Evolutionary conservation across 2,797 vertebrate genomes (phyloP).

Genomic region (Acipenser ruthenus): DNA sequence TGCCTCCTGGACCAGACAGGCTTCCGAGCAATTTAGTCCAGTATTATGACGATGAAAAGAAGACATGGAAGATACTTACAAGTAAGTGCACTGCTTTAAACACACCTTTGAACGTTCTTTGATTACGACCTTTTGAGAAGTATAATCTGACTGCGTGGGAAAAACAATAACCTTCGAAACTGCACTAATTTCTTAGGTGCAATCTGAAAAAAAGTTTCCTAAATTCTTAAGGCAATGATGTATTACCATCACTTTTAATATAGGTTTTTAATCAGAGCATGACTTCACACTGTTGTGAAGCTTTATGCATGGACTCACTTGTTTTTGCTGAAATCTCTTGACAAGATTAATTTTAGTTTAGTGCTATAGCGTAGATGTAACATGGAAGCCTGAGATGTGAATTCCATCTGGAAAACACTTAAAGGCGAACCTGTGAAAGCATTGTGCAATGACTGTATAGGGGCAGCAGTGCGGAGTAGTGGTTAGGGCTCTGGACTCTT

Average conservation of each 20-base stretch:
- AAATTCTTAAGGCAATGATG: constrained; percentile 92
- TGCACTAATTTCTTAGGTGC: constrained; percentile 43
- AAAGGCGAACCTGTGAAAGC: constrained; percentile 15
- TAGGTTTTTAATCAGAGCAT: constrained; percentile 99
- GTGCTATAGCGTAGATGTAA: constrained; percentile 80
- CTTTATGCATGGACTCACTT: constrained; percentile 88
- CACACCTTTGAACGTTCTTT: not conserved
- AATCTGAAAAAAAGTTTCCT: constrained; percentile 57
- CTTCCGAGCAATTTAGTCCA: constrained; percentile 99
- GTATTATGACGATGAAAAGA: constrained; percentile 98
- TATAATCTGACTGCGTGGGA: not conserved
- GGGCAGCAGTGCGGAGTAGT: too few species aligned
- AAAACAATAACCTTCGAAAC: constrained; percentile 36
- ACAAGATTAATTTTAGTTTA: constrained; percentile 92
- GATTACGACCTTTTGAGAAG: too few species aligned
- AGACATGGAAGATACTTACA: constrained; percentile 99
- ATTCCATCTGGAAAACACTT: constrained; percentile 34
- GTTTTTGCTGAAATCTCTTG: constrained; percentile 92
- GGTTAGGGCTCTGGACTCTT: too few species aligned
- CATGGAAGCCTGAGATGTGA: constrained; percentile 66
- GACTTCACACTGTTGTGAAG: constrained; percentile 89
- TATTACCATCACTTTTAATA: constrained; percentile 98
- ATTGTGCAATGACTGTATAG: constrained; percentile 10
- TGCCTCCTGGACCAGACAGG: constrained; percentile 97
- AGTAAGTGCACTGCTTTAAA: constrained; percentile 67